phyloP scores from a whole-genome alignment of 2,797 vertebrate genomes.

The Petrocephalus schoutedeni region DNA sequence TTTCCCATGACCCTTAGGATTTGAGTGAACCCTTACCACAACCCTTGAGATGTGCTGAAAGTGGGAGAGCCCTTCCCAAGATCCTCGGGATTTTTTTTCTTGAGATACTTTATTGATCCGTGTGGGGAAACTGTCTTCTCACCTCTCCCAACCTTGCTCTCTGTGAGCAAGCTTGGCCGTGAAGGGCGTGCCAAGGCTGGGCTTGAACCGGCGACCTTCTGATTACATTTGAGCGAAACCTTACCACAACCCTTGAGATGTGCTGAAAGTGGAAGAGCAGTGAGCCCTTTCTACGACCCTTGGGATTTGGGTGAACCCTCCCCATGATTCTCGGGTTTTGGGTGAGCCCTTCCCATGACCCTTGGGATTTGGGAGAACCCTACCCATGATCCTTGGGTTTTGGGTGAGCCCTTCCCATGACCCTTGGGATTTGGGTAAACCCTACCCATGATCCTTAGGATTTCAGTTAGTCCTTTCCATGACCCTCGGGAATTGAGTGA shows the following conservation, averaged over 20 bases:
- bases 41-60: neutral
- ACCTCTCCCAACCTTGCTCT: no score
- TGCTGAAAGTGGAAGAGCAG: neutral
- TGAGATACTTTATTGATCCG: no score
- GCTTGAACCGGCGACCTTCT: no score
- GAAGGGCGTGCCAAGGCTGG: no score
- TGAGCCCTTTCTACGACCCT: slow-evolving; percentile 81
- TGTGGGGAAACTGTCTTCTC: no score
- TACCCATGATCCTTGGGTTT: neutral
- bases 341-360: neutral
- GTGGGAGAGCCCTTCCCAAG: slow-evolving; percentile 72
- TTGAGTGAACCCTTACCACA: neutral
- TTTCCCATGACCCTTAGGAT: neutral
- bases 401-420: neutral
- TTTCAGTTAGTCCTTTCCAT: neutral
- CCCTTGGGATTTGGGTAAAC: neutral
- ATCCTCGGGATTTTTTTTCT: slow-evolving; percentile 71
- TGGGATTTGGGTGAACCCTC: slow-evolving; percentile 56
- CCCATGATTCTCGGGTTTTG: no score
- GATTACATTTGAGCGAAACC: neutral
- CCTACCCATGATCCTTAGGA: neutral
- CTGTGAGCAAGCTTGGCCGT: no score
- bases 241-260: neutral
- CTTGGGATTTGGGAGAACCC: neutral
- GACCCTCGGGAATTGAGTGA: neutral